Conservation (phyloP, 53 echinoderm and acorn worm genomes). For the Temnopleurus reevesii region DNA sequence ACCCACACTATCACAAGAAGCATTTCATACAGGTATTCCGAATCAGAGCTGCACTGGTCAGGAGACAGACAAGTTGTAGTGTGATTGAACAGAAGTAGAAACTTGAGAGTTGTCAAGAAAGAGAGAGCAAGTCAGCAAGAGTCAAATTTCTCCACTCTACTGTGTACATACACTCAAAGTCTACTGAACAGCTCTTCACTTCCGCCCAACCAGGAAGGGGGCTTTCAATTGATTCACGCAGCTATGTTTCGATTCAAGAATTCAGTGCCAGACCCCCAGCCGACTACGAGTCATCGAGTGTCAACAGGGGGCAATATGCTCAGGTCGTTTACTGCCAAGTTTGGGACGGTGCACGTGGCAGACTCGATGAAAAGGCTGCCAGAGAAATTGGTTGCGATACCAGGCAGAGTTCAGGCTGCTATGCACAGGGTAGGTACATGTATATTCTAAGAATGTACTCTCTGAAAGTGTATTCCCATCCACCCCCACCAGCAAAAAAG, state of each 20-base stretch:
- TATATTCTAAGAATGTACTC: not conserved
- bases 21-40: not conserved
- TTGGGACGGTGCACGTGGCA: slow-evolving; percentile 80
- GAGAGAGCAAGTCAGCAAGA: not conserved
- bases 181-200: not conserved
- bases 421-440: slow-evolving; percentile 62
- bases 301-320: slow-evolving; percentile 53
- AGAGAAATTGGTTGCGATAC: slow-evolving; percentile 66
- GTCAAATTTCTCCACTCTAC: not conserved
- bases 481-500: no score
- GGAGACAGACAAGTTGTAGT: not conserved
- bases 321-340: slow-evolving; percentile 67
- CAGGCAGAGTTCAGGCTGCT: slow-evolving; percentile 72
- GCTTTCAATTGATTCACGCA: not conserved
- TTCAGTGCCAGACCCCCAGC: not conserved
- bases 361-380: slow-evolving; percentile 64
- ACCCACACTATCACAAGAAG: not conserved
- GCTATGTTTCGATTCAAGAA: slow-evolving; percentile 5
- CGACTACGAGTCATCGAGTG: no score
- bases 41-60: slow-evolving; percentile 2
- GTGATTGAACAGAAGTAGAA: not conserved
- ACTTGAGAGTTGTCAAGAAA: not conserved
- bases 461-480: no score
- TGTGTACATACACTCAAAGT: no score
- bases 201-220: not conserved